Percentiles rank a stretch among this genome's conserved stretches.
These are phyloP conservation scores for Cyanoderma ruficeps DNA, from an alignment of 2,113 vertebrate genomes.

Conservation along the genomic window DNA sequence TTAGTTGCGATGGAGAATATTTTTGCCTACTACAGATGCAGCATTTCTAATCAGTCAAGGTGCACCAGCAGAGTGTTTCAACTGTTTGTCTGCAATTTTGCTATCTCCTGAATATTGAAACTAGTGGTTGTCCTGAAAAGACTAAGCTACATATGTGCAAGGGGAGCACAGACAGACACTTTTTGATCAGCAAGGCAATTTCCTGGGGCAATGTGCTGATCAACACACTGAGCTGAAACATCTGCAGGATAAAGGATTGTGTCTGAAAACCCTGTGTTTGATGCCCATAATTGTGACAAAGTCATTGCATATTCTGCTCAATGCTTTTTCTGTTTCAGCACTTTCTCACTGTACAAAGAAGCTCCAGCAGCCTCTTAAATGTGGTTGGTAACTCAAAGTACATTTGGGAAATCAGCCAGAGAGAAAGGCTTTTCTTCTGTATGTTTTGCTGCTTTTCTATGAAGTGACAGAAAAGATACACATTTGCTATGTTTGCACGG, in stretches of 20 bases:
- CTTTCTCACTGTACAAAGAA: constrained; percentile 43
- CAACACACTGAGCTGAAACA: constrained; percentile 39
- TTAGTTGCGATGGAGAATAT: not conserved
- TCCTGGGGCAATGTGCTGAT: constrained; percentile 56
- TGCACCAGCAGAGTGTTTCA: not conserved
- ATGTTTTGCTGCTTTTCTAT: constrained; percentile 11
- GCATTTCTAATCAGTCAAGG: constrained; percentile 2
- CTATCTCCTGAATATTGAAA: not conserved
- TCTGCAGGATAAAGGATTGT: constrained; percentile 55
- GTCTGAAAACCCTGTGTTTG: constrained; percentile 56
- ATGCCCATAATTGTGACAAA: constrained; percentile 61
- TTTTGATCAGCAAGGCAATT: constrained; percentile 44
- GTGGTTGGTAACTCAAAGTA: constrained; percentile 40
- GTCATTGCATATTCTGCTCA: constrained; percentile 41
- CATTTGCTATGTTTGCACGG: constrained; percentile 8
- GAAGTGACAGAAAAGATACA: constrained; percentile 16
- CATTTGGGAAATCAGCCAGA: constrained; percentile 59
- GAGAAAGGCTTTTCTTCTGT: constrained; percentile 56
- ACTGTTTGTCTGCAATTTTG: not conserved
- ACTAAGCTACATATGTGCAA: not conserved
- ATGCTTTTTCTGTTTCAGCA: constrained; percentile 56
- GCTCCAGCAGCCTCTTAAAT: constrained; percentile 48
- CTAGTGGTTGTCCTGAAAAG: not conserved
- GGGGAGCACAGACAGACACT: not conserved
- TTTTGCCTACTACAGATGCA: not conserved